Evolutionary conservation across 1,140 invertebrate genomes (phyloP), one percentile per base, ranked within the genome.

Genomic region (Tetraneura akinire): DNA sequence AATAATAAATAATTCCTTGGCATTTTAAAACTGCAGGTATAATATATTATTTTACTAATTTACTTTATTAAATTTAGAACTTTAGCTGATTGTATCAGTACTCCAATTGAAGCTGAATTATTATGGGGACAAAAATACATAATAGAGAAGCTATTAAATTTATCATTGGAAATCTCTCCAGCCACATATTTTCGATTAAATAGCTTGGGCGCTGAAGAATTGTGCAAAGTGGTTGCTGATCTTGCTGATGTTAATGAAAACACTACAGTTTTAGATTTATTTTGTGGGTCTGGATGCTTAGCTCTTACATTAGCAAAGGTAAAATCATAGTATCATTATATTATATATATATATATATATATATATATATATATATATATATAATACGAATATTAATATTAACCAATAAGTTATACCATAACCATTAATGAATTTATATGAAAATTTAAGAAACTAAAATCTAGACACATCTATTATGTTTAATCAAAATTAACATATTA

Each of bases 241-340:
- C 85, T 96, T 80, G 91, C 90, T 29, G 84, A 89, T 47, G 88
- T 92, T 16, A 88, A 88, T 26, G 74, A 85, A n/a, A 86, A 91
- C 8, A 93, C 92, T 0, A 91, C 91, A 3, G 85, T 98, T 6
- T 84, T 99, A 1, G 98, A 99, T 86, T 92, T 99, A 80, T 99
- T 97, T 84, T 99, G 97, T 86, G 98, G 97, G 9, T 98, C 96
- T 11, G 98, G 98, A n/a, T 97, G 96, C 6, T 98, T 99, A 84
- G 96, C 96, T 0, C 85, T 98, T 3, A 92, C 91, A 83, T 91
- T 98, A 85, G 92, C 96, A 21, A 90, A 92, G 87, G 91, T 92
- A 86, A 81, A 37, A 82, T 70, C 60, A 5, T n/a, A n/a, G 8
- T 37, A 37, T 37, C 8, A 37, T 53, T n/a, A 53, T n/a, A 4